A percentile compares a stretch with the other conserved stretches of the same genome.
phyloP scores from a whole-genome alignment of 2,113 vertebrate species.

The Oplegnathus fasciatus region DNA sequence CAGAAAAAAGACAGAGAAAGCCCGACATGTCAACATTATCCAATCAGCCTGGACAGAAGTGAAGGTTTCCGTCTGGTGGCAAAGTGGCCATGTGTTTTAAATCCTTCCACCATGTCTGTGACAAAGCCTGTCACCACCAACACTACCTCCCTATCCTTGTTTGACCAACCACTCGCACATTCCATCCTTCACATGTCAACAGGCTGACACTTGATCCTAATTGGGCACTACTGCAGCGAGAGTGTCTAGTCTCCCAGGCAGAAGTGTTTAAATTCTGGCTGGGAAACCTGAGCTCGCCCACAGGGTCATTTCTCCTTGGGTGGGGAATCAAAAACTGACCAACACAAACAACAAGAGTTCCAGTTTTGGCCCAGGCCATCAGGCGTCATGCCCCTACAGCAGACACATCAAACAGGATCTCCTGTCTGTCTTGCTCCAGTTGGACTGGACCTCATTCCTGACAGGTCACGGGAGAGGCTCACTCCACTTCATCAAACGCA shows the following conservation, averaged over 20 bases:
- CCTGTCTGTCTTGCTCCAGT: constrained; percentile 11
- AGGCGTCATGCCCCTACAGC: constrained; percentile 6
- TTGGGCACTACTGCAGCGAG: constrained; percentile 69
- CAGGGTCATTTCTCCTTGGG: constrained; percentile 70
- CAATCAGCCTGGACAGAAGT: constrained; percentile 20
- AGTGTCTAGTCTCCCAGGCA: constrained; percentile 54
- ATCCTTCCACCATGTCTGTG: constrained; percentile 64
- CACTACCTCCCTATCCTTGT: constrained; percentile 63
- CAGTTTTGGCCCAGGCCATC: constrained; percentile 53
- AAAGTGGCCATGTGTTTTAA: constrained; percentile 73
- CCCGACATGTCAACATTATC: constrained; percentile 19
- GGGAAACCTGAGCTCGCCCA: constrained; percentile 72
- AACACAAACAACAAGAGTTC: constrained; percentile 70
- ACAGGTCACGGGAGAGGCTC: constrained; percentile 61
- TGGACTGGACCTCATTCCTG: constrained; percentile 51
- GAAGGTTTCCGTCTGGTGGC: constrained; percentile 63
- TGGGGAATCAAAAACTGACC: constrained; percentile 69
- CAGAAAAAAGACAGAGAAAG: not conserved
- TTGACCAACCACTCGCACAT: constrained; percentile 69
- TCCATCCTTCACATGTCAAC: constrained; percentile 83
- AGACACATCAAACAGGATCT: constrained; percentile 60
- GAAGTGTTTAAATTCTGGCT: constrained; percentile 71
- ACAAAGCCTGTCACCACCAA: constrained; percentile 73
- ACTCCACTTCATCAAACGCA: constrained; percentile 59
- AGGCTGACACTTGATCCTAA: constrained; percentile 81